phyloP scores from a whole-genome alignment of 2,888 invertebrate genomes.

The Calephelis perditalis region DNA sequence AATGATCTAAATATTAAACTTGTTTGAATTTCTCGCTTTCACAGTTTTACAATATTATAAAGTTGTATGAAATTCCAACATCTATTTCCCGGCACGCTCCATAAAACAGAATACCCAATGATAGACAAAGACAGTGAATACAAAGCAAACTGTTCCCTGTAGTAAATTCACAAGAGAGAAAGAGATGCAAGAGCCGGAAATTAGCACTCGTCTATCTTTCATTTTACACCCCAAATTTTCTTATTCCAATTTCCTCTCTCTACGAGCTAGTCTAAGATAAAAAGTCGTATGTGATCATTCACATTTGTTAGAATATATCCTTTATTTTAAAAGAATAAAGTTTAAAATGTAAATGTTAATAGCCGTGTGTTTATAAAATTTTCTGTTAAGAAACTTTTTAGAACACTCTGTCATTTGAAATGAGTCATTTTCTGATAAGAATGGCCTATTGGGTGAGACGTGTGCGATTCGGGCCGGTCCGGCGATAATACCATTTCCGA shows the following conservation, averaged over 20 bases:
- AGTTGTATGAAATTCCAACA: constrained; percentile 26
- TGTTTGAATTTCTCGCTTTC: constrained; percentile 16
- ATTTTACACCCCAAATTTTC: constrained; percentile 88
- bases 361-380: constrained; percentile 45
- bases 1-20: constrained; percentile 20
- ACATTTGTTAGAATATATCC: constrained; percentile 31
- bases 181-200: constrained; percentile 81
- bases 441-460: constrained; percentile 78
- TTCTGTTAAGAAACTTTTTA: constrained; percentile 54
- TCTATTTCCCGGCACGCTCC: constrained; percentile 29
- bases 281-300: constrained; percentile 43
- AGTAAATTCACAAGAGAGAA: constrained; percentile 75
- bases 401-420: constrained; percentile 82
- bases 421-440: constrained; percentile 86
- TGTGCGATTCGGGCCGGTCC: constrained; percentile 64
- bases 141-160: constrained; percentile 55
- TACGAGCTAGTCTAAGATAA: constrained; percentile 55
- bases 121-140: constrained; percentile 65
- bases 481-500: constrained; percentile 76
- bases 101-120: constrained; percentile 40
- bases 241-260: constrained; percentile 84
- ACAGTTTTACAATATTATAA: constrained; percentile 21
- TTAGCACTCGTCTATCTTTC: constrained; percentile 87
- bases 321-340: constrained; percentile 31
- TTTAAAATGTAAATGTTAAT: constrained; percentile 33